These are phyloP conservation scores for Sympetrum striolatum DNA, from an alignment of 2,888 invertebrate species.

Conservation along the genomic window DNA sequence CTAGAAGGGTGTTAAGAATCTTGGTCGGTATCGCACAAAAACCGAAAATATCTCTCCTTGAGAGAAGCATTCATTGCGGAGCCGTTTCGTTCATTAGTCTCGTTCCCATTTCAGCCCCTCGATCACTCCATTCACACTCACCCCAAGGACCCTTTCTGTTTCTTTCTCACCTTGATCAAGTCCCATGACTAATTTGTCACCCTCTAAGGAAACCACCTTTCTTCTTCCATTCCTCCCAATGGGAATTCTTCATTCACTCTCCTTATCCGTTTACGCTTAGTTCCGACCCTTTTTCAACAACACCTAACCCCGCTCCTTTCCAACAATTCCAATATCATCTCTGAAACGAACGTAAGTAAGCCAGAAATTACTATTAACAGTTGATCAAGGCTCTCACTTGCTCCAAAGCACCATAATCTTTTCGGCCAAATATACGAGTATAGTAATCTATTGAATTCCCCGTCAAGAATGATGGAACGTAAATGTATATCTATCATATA, in stretches of 20 bases:
- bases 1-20: not conserved
- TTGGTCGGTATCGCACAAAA: not conserved
- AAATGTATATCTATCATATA: too few species aligned
- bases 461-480: too few species aligned
- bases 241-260: not conserved
- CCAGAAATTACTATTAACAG: too few species aligned
- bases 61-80: not conserved
- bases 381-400: too few species aligned
- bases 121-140: not conserved
- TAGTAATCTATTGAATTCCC: too few species aligned
- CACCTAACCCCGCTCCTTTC: too few species aligned
- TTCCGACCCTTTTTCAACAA: not conserved
- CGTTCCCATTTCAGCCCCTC: not conserved
- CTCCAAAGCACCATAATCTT: too few species aligned
- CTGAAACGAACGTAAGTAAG: too few species aligned
- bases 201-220: not conserved
- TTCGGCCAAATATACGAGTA: too few species aligned
- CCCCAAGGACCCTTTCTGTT: too few species aligned
- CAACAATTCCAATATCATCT: not conserved
- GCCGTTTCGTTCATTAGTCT: not conserved
- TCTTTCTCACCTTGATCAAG: not conserved
- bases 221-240: not conserved
- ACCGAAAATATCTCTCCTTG: not conserved
- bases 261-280: not conserved
- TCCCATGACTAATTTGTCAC: not conserved